Percentiles rank a stretch among this genome's conserved stretches.
Conservation (phyloP, 2,113 vertebrate genomes). For the Pterocles orientalis region DNA sequence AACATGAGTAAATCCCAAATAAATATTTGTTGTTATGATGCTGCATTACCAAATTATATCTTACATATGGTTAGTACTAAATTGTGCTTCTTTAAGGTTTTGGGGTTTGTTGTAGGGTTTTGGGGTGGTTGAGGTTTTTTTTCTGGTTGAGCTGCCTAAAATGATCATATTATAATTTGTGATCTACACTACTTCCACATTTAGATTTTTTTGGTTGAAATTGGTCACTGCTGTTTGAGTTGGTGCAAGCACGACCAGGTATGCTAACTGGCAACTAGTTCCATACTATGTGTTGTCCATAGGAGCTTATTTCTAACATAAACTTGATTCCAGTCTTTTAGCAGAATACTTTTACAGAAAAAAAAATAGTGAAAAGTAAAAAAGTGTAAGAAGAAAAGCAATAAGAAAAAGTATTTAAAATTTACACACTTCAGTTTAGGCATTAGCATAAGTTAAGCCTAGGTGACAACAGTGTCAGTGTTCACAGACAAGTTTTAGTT, state of each 20-base stretch:
- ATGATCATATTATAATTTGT: background rate
- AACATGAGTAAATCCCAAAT: background rate
- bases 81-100: background rate
- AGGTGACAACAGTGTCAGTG: background rate
- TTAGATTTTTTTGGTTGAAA: background rate
- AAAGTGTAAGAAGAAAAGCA: background rate
- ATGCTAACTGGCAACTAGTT: background rate
- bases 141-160: background rate
- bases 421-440: fast-evolving
- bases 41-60: background rate
- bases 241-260: background rate
- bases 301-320: background rate
- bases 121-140: background rate
- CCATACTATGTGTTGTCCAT: background rate
- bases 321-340: background rate
- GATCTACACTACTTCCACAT: background rate
- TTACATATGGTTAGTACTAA: background rate
- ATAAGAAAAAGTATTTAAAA: background rate
- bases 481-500: background rate
- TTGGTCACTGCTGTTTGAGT: background rate
- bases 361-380: too few relatives aligned
- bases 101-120: background rate
- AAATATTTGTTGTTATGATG: background rate
- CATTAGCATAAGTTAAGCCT: background rate
- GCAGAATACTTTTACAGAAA: background rate